Percentiles rank a stretch among this genome's conserved stretches.
These are phyloP conservation scores for Ornithoptera priamus DNA, from an alignment of 2,888 invertebrate genomes.

Conservation along the genomic window DNA sequence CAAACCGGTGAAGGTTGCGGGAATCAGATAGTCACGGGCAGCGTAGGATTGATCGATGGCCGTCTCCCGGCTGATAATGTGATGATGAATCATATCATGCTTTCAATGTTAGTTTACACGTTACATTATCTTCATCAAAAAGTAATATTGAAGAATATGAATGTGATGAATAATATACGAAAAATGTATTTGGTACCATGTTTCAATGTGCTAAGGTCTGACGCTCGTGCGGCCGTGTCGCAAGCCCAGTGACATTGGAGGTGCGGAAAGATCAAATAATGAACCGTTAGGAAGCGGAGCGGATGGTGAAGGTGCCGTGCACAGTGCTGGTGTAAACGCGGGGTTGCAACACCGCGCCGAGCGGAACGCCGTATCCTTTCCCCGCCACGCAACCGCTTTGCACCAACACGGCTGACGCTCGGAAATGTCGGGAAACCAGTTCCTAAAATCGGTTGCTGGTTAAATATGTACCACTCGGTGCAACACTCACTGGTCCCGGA, in stretches of 20 bases:
- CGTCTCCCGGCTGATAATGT: too few species aligned
- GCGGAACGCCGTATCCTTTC: constrained; percentile 69
- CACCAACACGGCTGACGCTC: constrained; percentile 26
- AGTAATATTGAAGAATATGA: too few species aligned
- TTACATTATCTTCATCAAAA: too few species aligned
- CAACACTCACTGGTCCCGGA: too few species aligned
- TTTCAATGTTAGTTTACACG: too few species aligned
- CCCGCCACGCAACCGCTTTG: constrained; percentile 39
- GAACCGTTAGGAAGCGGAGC: constrained; percentile 12
- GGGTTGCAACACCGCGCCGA: constrained; percentile 39
- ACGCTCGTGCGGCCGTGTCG: background rate
- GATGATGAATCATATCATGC: too few species aligned
- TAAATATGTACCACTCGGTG: background rate
- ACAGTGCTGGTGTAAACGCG: background rate
- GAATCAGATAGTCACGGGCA: too few species aligned
- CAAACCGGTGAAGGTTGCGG: too few species aligned
- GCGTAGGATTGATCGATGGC: too few species aligned
- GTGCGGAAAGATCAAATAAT: constrained; percentile 14
- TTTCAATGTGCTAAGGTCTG: too few species aligned
- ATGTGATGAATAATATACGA: too few species aligned
- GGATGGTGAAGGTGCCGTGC: constrained; percentile 4
- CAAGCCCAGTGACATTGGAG: constrained; percentile 23
- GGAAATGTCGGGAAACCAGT: constrained; percentile 24
- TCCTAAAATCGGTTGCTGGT: background rate
- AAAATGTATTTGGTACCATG: too few species aligned